phyloP scores from a whole-genome alignment of 2,888 invertebrate species.

The Macrostomum cliftonense region DNA sequence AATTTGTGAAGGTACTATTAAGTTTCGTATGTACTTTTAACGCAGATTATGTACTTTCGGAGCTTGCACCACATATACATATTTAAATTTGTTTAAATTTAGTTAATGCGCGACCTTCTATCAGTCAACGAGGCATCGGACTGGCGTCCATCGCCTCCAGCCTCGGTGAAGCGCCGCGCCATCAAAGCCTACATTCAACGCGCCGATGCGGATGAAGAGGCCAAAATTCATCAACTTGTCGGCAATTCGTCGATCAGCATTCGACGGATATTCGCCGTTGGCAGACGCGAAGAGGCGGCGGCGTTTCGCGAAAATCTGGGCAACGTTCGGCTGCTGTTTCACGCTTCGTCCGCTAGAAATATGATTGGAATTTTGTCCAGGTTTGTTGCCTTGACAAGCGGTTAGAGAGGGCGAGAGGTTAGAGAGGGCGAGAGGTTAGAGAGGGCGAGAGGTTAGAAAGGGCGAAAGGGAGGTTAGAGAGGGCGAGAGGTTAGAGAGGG shows the following conservation, averaged over 20 bases:
- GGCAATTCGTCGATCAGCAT: neutral
- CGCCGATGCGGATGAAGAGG: slow-evolving; percentile 5
- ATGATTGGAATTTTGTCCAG: slow-evolving; percentile 34
- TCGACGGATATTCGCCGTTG: slow-evolving; percentile 20
- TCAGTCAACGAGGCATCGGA: slow-evolving; percentile 29
- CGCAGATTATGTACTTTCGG: too few relatives aligned
- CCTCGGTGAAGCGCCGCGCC: slow-evolving; percentile 25
- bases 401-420: too few relatives aligned
- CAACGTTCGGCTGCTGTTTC: slow-evolving; percentile 21
- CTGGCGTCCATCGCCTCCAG: slow-evolving; percentile 20
- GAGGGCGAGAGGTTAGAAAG: too few relatives aligned
- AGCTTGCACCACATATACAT: too few relatives aligned
- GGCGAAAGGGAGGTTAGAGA: too few relatives aligned
- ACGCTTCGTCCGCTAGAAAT: slow-evolving; percentile 26
- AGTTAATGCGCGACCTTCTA: slow-evolving; percentile 28
- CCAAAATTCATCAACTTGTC: neutral
- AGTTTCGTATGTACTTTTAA: too few relatives aligned
- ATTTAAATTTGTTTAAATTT: slow-evolving; percentile 4
- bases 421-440: too few relatives aligned
- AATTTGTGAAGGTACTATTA: too few relatives aligned
- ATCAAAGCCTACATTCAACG: slow-evolving; percentile 22
- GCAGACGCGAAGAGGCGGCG: slow-evolving; percentile 21
- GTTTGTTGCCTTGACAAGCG: slow-evolving; percentile 17
- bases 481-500: too few relatives aligned
- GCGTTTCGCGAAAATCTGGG: slow-evolving; percentile 18